phyloP scores from a whole-genome alignment of 2,888 invertebrate species.

The Xylota sylvarum region DNA sequence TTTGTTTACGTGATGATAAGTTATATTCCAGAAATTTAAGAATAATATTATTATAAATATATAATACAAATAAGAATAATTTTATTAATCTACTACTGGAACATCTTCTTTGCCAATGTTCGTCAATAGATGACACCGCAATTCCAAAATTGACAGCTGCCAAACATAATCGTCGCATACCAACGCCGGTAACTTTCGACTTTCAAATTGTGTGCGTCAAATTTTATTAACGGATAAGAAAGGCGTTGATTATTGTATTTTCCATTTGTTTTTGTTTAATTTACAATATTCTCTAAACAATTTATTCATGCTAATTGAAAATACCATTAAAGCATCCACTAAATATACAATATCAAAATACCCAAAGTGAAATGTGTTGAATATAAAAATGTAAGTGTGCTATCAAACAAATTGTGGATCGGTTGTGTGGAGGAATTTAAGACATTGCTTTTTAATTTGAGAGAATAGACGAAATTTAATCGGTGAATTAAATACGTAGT shows the following conservation, averaged over 20 bases:
- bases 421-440: background rate
- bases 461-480: too few species aligned
- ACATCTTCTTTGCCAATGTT: background rate
- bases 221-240: constrained; percentile 20
- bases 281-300: background rate
- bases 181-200: background rate
- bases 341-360: background rate
- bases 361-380: constrained; percentile 13
- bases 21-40: too few species aligned
- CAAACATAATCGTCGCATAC: background rate
- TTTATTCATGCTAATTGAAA: background rate
- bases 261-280: constrained; percentile 1
- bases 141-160: background rate
- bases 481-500: too few species aligned
- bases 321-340: background rate
- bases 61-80: too few species aligned
- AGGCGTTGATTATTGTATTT: background rate
- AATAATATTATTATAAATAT: too few species aligned
- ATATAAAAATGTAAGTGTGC: constrained; percentile 18
- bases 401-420: background rate
- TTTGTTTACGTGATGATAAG: too few species aligned
- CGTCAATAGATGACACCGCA: background rate
- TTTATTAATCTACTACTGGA: too few species aligned
- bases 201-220: background rate
- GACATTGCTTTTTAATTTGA: too few species aligned